phyloP scores from a whole-genome alignment of 1,140 invertebrate species.

The Popillia japonica region DNA sequence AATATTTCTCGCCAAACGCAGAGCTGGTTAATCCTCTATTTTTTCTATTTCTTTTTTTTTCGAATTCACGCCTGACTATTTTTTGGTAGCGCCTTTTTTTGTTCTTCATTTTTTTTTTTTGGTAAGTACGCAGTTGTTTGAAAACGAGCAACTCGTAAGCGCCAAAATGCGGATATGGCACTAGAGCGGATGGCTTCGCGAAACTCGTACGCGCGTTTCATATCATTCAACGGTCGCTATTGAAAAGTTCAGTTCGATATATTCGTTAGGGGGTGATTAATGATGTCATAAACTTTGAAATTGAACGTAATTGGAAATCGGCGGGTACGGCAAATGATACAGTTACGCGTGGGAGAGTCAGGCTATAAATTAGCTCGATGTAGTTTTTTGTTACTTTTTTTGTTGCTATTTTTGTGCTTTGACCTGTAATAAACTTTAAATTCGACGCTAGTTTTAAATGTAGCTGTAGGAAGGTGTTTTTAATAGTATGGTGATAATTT shows the following conservation, averaged over 20 bases:
- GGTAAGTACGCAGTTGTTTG: neutral
- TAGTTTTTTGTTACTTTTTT: no score
- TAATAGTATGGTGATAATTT: no score
- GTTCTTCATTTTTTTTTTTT: no score
- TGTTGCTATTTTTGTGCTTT: neutral
- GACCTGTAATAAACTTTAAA: no score
- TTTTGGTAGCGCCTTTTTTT: neutral
- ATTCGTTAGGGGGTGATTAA: constrained; percentile 15
- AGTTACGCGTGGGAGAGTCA: neutral
- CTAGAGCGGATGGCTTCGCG: no score
- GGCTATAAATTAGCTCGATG: neutral
- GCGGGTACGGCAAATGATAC: neutral
- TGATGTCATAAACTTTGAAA: constrained; percentile 21
- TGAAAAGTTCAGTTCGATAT: neutral
- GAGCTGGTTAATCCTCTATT: neutral
- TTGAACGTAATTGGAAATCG: constrained; percentile 28
- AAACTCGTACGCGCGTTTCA: neutral
- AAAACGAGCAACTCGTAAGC: neutral
- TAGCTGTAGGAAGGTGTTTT: no score
- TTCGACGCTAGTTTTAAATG: no score
- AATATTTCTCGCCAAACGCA: neutral
- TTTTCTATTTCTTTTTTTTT: neutral
- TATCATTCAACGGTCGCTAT: neutral
- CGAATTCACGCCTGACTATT: neutral
- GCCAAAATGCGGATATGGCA: neutral